Evolutionary conservation across 2,797 vertebrate species (phyloP), one percentile per base, ranked within the genome.

Genomic region (Xenops minutus): DNA sequence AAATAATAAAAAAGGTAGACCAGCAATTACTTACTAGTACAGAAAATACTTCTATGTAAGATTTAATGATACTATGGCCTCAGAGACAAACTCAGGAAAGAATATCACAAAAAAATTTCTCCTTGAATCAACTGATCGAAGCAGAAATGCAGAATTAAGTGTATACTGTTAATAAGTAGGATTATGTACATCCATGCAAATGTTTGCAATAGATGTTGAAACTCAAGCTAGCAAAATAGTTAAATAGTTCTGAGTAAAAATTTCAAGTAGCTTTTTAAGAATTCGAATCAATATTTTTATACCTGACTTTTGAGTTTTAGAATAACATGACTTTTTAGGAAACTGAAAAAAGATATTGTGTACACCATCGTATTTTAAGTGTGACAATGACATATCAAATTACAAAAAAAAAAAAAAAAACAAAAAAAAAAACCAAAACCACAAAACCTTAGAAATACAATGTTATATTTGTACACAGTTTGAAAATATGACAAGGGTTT

Each of bases 211-310:
- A 46, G 7, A 32, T 16, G 48, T 6, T 52, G 34, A 77, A 73
- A 12, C 1, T 52, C 23, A 88, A 74, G 14, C 34, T 30, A 74
- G 6, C 10, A 80, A 80, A 75, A 9, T 8, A 34, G 3, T 37
- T 68, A 36, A 62, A 64, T 37, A 66, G 52, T 97, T 91, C 43
- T 74, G 36, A 9, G 14, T 48, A 59, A 95, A 95, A 85, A 75
- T 43, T 78, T 61, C 27, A 68, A 91, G 52, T 30, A 34, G 48
- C 1, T 56, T 66, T 26, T 94, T 85, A 79, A 41, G 19, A 68
- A 84, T 80, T 1, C 3, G 67, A 41, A 37, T 3, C 2, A n/a
- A 22, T 41, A 22, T 59, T 73, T 90, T 79, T 48, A 41, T 11
- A 23, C 6, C 15, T 55, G 1, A 37, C 2, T 48, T 93, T 20